Base-by-base conservation (phyloP, 2,113 vertebrate species). In the Symphodus melops region DNA sequence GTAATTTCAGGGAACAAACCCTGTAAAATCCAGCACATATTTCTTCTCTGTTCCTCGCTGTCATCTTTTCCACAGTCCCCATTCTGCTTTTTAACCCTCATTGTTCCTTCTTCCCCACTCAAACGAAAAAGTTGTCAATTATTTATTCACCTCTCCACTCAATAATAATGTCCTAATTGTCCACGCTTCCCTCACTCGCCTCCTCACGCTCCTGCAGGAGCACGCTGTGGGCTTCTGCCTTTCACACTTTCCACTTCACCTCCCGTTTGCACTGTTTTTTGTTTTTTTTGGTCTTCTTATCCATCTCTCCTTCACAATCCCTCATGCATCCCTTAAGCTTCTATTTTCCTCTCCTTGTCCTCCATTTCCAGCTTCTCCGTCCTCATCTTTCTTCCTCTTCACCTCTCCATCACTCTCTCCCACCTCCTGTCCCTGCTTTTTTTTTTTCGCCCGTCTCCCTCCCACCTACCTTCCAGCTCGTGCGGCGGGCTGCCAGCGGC, bases 151-250 rank as follows among this genome's bases (percentile, higher is more conserved):
- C 73, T 72, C 68, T 59, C 64, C 55, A 62, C 86, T 81, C 80
- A 83, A 83, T 88, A 89, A 88, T 84, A 88, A 79, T 75, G 79
- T 82, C 76, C 86, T 89, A 87, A 93, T 90, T 89, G 86, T 89
- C 85, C 73, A 62, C 11, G 28, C 64, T 73, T 72, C 61, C 70
- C 80, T 77, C 61, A n/a, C 23, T 17, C 39, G 21, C 33, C 78
- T 71, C 17, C 67, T 72, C 83, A 59, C 49, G 25, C 72, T 79
- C 71, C 25, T 33, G 8, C 28, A 19, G 42, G 33, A 77, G 81
- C 75, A 68, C 85, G 79, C 61, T 68, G 68, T 13, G 63, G 42
- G 57, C 69, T 60, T 5, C 13, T 67, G 82, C 71, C 81, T 86
- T 81, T 87, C 83, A 66, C 88, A 77, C 81, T 73, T 86, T 87